These are phyloP conservation scores for Motacilla alba DNA, from an alignment of 2,113 vertebrate genomes.

Conservation along the genomic window DNA sequence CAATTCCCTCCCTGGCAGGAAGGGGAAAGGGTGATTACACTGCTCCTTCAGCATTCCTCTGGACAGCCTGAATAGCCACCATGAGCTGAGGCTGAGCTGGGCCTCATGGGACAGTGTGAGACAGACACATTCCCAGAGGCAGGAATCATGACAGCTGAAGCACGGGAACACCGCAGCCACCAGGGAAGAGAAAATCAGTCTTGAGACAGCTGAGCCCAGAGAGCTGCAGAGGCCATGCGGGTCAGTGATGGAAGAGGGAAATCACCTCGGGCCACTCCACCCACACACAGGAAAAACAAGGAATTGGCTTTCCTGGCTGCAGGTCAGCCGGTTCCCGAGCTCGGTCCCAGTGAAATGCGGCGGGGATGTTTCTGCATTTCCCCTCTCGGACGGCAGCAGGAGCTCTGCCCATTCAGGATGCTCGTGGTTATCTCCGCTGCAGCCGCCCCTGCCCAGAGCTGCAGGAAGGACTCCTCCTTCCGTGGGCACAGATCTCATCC, in stretches of 20 bases:
- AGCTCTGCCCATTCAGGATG: neutral
- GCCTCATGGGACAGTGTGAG: neutral
- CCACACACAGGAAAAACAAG: fast-evolving
- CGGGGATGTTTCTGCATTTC: neutral
- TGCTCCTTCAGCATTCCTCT: neutral
- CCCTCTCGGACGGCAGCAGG: neutral
- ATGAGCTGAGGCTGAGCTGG: neutral
- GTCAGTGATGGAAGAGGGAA: fast-evolving
- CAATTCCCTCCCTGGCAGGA: neutral
- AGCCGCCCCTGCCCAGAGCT: neutral
- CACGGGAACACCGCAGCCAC: neutral
- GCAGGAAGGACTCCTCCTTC: neutral
- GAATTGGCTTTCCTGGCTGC: neutral
- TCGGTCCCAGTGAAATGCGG: fast-evolving
- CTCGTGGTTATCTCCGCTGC: neutral
- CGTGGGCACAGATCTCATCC: too few relatives aligned
- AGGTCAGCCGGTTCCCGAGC: neutral
- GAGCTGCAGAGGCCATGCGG: neutral
- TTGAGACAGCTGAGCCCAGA: neutral
- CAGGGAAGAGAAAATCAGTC: neutral
- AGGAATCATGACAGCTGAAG: neutral
- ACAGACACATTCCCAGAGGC: neutral
- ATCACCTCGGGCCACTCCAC: neutral
- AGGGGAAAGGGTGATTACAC: neutral
- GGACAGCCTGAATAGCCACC: neutral